Percentiles rank a stretch among this genome's conserved stretches.
phyloP scores from a whole-genome alignment of 2,113 vertebrate species.

The Nesoenas mayeri region DNA sequence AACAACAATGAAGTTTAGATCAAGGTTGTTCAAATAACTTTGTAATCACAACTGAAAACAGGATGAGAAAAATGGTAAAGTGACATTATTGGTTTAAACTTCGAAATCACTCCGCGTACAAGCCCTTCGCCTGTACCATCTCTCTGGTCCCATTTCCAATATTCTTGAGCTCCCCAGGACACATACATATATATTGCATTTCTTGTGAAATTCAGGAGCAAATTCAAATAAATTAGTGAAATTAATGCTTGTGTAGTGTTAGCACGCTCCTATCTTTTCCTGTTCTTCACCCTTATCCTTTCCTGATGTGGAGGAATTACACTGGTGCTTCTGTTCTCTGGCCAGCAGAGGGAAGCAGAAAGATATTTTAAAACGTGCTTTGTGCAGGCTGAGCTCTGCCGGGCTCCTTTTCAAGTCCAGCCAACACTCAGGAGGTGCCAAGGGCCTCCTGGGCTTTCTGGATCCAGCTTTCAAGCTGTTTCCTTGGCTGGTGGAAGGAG shows the following conservation, averaged over 20 bases:
- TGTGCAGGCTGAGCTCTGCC: neutral
- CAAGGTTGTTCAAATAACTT: neutral
- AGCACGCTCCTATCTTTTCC: neutral
- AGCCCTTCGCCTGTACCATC: neutral
- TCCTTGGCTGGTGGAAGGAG: neutral
- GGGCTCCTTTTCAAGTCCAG: neutral
- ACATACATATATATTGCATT: rapidly evolving
- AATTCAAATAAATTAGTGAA: neutral
- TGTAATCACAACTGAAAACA: neutral
- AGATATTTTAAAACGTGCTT: neutral
- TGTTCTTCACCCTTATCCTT: neutral
- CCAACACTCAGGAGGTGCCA: neutral
- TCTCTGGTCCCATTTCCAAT: neutral
- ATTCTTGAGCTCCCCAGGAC: neutral
- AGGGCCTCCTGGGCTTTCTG: conserved; percentile 6
- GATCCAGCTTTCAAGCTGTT: neutral
- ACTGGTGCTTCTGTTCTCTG: neutral
- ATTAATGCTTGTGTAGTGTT: too few species aligned
- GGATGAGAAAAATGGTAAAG: neutral
- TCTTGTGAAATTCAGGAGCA: neutral
- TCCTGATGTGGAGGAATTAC: rapidly evolving
- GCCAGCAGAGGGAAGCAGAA: conserved; percentile 63
- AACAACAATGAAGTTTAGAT: neutral
- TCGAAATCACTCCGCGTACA: neutral
- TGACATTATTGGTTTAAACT: neutral